These are phyloP conservation scores for Spilarctia lutea DNA, from an alignment of 2,888 invertebrate species.

Conservation along the genomic window DNA sequence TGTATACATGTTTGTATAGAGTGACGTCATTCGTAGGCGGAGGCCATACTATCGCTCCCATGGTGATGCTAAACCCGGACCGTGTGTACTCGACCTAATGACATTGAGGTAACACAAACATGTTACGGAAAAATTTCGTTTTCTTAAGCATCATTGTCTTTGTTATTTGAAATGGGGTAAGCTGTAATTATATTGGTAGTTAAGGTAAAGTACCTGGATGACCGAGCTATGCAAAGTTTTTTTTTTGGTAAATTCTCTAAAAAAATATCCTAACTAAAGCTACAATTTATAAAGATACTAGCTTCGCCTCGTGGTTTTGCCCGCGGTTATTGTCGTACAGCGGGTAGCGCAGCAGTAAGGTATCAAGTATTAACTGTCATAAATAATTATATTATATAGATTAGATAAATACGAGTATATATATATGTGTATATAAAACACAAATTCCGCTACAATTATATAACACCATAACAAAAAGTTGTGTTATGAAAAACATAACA, in stretches of 20 bases:
- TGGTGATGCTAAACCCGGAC: slow-evolving; percentile 40
- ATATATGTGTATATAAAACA: neutral
- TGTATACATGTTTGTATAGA: neutral
- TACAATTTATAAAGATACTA: no score
- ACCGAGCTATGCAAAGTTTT: no score
- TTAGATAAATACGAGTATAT: no score
- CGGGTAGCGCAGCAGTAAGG: no score
- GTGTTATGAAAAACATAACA: neutral
- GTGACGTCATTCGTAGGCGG: slow-evolving; percentile 34
- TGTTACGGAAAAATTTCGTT: slow-evolving; percentile 3
- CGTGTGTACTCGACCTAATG: slow-evolving; percentile 46
- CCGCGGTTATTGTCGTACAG: no score
- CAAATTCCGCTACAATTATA: neutral
- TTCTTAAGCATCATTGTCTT: neutral
- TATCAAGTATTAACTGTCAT: no score
- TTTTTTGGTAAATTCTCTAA: no score
- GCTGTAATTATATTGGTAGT: neutral
- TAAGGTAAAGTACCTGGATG: no score
- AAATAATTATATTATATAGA: no score
- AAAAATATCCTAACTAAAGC: no score
- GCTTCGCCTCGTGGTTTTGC: no score
- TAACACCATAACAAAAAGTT: neutral
- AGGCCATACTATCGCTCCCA: slow-evolving; percentile 36
- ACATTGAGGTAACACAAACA: slow-evolving; percentile 43
- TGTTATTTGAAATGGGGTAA: neutral